A percentile compares a stretch with the other conserved stretches of the same genome.
These are phyloP conservation scores for Cryptus viduatorius DNA, from an alignment of 2,888 invertebrate genomes.

Conservation along the genomic window DNA sequence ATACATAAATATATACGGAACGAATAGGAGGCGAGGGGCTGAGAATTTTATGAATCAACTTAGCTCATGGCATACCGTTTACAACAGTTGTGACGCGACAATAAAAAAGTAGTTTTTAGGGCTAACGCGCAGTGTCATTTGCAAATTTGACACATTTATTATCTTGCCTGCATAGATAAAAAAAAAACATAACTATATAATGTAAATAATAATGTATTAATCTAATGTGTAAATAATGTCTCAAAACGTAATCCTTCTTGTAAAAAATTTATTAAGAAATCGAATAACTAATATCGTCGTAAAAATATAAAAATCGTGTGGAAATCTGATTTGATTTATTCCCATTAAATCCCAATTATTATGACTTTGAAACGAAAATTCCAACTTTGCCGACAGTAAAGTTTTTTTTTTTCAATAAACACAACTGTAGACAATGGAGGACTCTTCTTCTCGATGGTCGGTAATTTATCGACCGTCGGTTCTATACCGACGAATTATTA, in stretches of 20 bases:
- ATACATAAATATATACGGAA: constrained; percentile 30
- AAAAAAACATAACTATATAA: constrained; percentile 33
- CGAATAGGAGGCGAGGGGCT: constrained; percentile 61
- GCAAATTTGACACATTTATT: constrained; percentile 57
- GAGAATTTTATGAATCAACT: constrained; percentile 60
- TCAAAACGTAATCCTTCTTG: constrained; percentile 28
- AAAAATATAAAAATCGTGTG: constrained; percentile 28
- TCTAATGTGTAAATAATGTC: constrained; percentile 39
- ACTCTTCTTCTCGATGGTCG: not conserved
- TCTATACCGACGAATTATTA: not conserved
- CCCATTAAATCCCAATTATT: not conserved
- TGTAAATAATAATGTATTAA: constrained; percentile 38
- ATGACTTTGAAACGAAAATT: not conserved
- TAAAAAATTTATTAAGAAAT: constrained; percentile 28
- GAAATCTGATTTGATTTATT: not conserved
- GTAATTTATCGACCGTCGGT: not conserved
- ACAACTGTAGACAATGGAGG: not conserved
- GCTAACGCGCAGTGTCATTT: constrained; percentile 74
- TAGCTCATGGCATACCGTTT: constrained; percentile 69
- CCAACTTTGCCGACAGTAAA: not conserved
- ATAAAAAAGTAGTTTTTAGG: constrained; percentile 82
- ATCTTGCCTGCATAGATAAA: constrained; percentile 41
- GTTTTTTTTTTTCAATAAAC: not conserved
- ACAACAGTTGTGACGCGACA: constrained; percentile 84
- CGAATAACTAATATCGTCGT: constrained; percentile 18